Percentiles rank a stretch among this genome's conserved stretches.
Evolutionary conservation across 2,888 invertebrate species (phyloP).

Genomic region (Eumerus sabulonum): DNA sequence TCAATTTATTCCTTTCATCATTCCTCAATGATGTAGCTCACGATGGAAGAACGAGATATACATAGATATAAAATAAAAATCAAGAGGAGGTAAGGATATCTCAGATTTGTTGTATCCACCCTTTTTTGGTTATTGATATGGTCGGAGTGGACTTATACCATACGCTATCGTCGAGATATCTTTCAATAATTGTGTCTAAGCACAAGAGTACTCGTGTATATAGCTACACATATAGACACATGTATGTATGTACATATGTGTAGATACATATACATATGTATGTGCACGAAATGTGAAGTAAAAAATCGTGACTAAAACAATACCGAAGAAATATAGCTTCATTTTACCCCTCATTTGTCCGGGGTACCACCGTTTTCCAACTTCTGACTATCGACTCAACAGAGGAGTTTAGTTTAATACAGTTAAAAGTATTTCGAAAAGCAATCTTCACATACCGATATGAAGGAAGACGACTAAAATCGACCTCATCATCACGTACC

Average conservation of each 20-base stretch:
- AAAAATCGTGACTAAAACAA: conserved; percentile 78
- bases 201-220: conserved; percentile 48
- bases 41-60: too few relatives aligned
- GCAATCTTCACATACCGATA: conserved; percentile 65
- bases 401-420: conserved; percentile 52
- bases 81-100: not conserved
- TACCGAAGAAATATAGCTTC: conserved; percentile 76
- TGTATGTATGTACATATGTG: conserved; percentile 34
- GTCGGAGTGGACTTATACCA: conserved; percentile 59
- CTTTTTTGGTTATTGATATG: conserved; percentile 79
- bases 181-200: conserved; percentile 69
- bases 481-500: conserved; percentile 56
- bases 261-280: too few relatives aligned
- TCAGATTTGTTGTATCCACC: conserved; percentile 73
- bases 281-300: conserved; percentile 59
- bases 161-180: conserved; percentile 65
- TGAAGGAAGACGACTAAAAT: conserved; percentile 46
- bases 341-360: conserved; percentile 60
- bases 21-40: not conserved
- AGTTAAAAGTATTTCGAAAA: conserved; percentile 58
- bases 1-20: conserved; percentile 54
- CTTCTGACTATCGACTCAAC: not conserved
- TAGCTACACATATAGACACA: conserved; percentile 46
- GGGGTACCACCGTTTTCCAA: conserved; percentile 55
- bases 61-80: not conserved